Base-by-base conservation (phyloP, 2,888 invertebrate species). In the Andrena camellia region DNA sequence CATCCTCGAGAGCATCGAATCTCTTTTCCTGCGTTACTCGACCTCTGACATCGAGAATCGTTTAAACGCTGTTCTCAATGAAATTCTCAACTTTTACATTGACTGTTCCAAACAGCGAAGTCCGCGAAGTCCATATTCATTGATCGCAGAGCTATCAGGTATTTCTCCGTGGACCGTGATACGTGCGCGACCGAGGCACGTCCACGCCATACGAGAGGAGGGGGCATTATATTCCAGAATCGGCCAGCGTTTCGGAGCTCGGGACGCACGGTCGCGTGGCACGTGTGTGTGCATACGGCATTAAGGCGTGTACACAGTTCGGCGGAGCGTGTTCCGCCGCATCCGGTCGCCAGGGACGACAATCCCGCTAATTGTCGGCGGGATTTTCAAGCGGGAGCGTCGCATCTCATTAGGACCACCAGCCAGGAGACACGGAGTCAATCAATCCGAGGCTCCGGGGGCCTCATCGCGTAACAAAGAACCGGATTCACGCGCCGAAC, bases 331-430 rank as follows among this genome's bases (percentile, higher is more conserved):
- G 48, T 81, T 72, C 17, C 42, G 54, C 10, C 74, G 59, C 59
- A 59, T 77, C 71, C 70, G 75, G 57, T 57, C 69, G 35, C 42
- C 29, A 57, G 64, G 62, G 50, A 67, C 73, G 75, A 76, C 84
- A 84, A 82, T 85, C 78, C 82, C 69, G 78, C 85, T 85, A 85
- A 85, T 85, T 85, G 78, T 84, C 82, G 73, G 66, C 70, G 13
- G 67, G 82, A 85, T 82, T 85, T 82, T 85, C 76, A 82, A 71
- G 63, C 71, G 26, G 69, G 75, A 68, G 66, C 70, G 75, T 84
- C 73, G 78, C 76, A 81, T 84, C 86, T 83, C 86, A 83, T 86
- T 86, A 81, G 79, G 79, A 86, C 78, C 79, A 86, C 82, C 86
- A 64, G 72, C 78, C 73, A 52, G 62, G 79, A 66, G 83, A 75